These are phyloP conservation scores for Dascyllus trimaculatus DNA, from an alignment of 2,113 vertebrate species.

Conservation along the genomic window DNA sequence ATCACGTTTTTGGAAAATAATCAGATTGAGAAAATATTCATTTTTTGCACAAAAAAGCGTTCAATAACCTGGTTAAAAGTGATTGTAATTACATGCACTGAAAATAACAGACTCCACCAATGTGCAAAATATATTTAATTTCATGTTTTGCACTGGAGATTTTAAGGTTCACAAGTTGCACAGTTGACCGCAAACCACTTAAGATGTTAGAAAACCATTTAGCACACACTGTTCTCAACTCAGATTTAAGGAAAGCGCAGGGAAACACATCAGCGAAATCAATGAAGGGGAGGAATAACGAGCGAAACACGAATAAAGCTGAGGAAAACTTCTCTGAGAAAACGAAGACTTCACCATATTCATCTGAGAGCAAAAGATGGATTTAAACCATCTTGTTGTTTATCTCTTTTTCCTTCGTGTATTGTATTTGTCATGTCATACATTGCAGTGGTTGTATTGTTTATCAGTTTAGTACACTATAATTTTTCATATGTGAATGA, in stretches of 20 bases:
- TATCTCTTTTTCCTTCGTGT: too few species aligned
- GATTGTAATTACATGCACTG: background rate
- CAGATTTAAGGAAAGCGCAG: background rate
- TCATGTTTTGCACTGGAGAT: background rate
- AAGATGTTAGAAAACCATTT: background rate
- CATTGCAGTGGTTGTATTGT: too few species aligned
- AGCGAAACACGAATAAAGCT: background rate
- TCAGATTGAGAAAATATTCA: too few species aligned
- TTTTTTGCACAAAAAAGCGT: too few species aligned
- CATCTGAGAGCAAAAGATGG: too few species aligned
- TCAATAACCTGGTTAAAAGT: too few species aligned
- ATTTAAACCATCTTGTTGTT: too few species aligned
- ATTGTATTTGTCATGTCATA: too few species aligned
- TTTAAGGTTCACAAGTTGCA: background rate
- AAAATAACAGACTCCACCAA: background rate
- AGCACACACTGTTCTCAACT: background rate
- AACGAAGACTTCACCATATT: background rate
- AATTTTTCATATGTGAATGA: too few species aligned
- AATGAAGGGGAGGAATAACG: background rate
- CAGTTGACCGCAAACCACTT: background rate
- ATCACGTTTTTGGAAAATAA: too few species aligned
- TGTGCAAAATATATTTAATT: background rate
- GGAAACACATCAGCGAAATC: conserved; percentile 2
- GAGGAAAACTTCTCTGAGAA: background rate
- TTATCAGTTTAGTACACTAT: too few species aligned